Percentiles rank a stretch among this genome's conserved stretches.
Evolutionary conservation across 2,888 invertebrate species (phyloP).

Genomic region (Hanleya hanleyi): DNA sequence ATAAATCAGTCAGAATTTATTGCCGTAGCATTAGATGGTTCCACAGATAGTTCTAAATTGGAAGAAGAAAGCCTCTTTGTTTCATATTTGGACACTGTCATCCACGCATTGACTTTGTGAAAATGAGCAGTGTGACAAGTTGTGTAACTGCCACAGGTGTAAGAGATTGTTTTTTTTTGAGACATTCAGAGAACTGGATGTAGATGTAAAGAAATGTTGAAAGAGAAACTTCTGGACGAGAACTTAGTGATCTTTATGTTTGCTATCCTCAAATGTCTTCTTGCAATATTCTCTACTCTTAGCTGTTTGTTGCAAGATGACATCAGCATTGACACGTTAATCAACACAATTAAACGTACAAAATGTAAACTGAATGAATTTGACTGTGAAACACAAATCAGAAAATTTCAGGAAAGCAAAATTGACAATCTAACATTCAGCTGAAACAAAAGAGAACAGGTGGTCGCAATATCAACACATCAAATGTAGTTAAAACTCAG

Average conservation of each 20-base stretch:
- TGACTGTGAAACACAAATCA: not conserved
- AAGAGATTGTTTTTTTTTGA: not conserved
- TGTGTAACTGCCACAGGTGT: not conserved
- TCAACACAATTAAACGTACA: not conserved
- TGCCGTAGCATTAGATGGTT: not conserved
- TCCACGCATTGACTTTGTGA: not conserved
- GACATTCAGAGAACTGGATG: too few species aligned
- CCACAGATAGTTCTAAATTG: too few species aligned
- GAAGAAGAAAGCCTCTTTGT: too few species aligned
- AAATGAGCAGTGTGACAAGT: not conserved
- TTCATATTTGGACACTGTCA: not conserved
- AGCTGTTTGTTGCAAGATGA: not conserved
- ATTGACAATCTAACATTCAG: too few species aligned
- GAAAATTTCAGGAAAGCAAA: too few species aligned
- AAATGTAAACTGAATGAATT: not conserved
- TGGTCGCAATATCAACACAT: too few species aligned
- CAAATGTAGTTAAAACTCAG: too few species aligned
- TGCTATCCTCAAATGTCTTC: not conserved
- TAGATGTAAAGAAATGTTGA: not conserved
- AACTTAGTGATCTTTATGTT: too few species aligned
- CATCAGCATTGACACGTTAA: not conserved
- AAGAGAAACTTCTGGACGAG: too few species aligned
- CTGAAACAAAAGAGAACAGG: not conserved
- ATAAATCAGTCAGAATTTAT: not conserved
- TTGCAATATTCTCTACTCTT: not conserved